Conservation (phyloP, 2,797 vertebrate species). For the Acipenser transmontanus region DNA sequence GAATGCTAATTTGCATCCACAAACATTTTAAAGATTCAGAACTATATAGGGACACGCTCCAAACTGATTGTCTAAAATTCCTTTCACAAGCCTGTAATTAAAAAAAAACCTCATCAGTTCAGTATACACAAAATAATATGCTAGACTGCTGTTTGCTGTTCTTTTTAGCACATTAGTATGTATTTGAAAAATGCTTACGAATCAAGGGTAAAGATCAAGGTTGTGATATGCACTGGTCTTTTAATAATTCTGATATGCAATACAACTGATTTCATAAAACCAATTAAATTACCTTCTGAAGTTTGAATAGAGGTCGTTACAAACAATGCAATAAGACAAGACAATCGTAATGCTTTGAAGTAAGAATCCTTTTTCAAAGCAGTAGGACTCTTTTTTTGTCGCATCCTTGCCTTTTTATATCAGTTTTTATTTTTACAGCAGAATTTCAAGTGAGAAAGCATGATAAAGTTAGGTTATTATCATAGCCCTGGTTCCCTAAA, state of each 20-base stretch:
- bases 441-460: background rate
- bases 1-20: background rate
- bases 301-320: constrained; percentile 61
- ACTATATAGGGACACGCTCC: background rate
- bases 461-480: no score
- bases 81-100: background rate
- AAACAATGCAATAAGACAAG: constrained; percentile 49
- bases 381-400: constrained; percentile 39
- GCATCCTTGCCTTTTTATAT: constrained; percentile 35
- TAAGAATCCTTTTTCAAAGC: background rate
- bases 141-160: constrained; percentile 6
- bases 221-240: constrained; percentile 46
- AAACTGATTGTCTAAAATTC: background rate
- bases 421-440: constrained; percentile 54
- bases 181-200: constrained; percentile 45
- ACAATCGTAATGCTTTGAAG: constrained; percentile 39
- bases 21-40: background rate
- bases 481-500: no score
- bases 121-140: constrained; percentile 4
- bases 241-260: constrained; percentile 43
- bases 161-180: constrained; percentile 50
- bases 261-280: constrained; percentile 51
- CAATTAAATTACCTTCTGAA: constrained; percentile 67
- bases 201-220: constrained; percentile 65
- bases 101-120: background rate